Evolutionary conservation across 2,113 vertebrate species (phyloP), one percentile per base, ranked within the genome.

Genomic region (Coryphaenoides rupestris): DNA sequence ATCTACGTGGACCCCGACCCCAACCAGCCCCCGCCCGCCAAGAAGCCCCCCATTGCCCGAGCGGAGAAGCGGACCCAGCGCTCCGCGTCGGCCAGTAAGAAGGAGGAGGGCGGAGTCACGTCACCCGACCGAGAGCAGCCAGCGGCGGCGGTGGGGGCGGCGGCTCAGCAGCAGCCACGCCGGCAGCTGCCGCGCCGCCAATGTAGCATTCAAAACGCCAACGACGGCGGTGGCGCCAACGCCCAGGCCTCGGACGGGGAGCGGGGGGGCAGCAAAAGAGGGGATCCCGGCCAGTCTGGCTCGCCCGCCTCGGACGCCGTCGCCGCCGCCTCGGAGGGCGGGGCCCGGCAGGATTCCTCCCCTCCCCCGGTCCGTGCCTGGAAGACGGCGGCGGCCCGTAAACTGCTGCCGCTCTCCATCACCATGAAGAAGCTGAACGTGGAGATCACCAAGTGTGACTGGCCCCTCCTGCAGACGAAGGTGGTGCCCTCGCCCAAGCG

Each of bases 1-100:
- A 98, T 99, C 85, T 99, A 99, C 15, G 79, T 99, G 13, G 97
- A 99, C 88, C 93, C 96, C 45, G 92, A 94, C 72, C 95, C 95
- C 0, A 87, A 86, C 59, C 82, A 89, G 65, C 69, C 72, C 65
- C 22, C 91, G 72, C 76, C 87, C 16, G 90, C 70, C 55, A 79
- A 81, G 45, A 86, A 92, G 86, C 91, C 92, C 79, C 89, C 73
- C 19, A 75, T 87, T 53, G 69, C 88, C 47, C 91, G 89, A 62
- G 14, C 86, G 0, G 94, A 92, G 65, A 83, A 79, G 56, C 80
- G 80, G 15, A 84, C 7, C 65, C 82, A 82, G 10, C 86, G 87
- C 62, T 84, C 84, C 28, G 86, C 84, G 61, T 86, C 84, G 0
- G n/a, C 73, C 45, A 57, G 55, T 14, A 89, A 82, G 74, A 87